Base-by-base conservation (phyloP, 2,888 invertebrate genomes). In the Nemurella pictetii region DNA sequence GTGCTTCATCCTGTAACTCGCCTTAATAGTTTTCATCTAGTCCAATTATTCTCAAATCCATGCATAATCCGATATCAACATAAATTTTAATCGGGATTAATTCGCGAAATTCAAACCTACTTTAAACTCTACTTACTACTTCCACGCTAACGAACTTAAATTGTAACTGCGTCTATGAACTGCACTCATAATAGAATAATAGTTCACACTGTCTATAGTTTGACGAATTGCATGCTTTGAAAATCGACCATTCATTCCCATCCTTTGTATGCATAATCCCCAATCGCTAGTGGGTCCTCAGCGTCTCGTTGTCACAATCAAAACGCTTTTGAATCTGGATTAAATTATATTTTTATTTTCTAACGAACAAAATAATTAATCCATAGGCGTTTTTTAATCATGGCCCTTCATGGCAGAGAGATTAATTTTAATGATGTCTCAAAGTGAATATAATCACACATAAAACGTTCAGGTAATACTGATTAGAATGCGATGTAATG, bases 351-450 rank as follows among this genome's bases (percentile, higher is more conserved):
- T 78, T 78, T 30, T 78, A 30, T 27, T 78, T 20, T 30, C 28
- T 30, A 78, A 78, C 78, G 78, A 30, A 78, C 78, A 30, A 78
- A 78, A 78, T 75, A 75, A 75, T 78, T 78, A 78, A 78, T 78
- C 78, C n/a, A 78, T 30, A 15, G 30, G n/a, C n/a, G 30, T 78
- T 78, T 78, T 27, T 9, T 55, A 55, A 55, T 55, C 55, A 55
- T 55, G 20, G n/a, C n/a, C n/a, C 55, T 55, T 3, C 15, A 55
- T 55, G 12, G 55, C 55, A 55, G 9, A 1, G 55, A 55, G 55
- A 55, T 55, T 55, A 55, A 7, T 55, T 55, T 55, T 55, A 55
- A 55, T 55, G 55, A 55, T 20, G 55, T 55, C 55, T 55, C 55
- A 55, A 55, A 55, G 55, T 55, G 55, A 20, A 55, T 55, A 20